Conservation (phyloP, 2,113 vertebrate species). For the Paradoxurus hermaphroditus region DNA sequence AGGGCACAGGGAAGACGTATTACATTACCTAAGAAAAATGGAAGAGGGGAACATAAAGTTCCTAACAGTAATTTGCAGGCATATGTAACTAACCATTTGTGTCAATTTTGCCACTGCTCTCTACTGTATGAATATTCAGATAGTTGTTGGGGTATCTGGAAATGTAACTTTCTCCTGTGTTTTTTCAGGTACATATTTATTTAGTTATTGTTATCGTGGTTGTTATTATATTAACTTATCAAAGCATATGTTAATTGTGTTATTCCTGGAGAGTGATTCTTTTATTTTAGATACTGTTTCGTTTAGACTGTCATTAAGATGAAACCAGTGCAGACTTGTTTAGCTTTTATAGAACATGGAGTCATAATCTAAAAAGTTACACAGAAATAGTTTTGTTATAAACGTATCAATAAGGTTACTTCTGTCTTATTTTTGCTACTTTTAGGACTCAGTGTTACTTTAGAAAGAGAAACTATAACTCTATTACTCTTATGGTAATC, state of each 20-base stretch:
- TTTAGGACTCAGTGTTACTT: constrained; percentile 48
- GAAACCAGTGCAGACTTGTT: constrained; percentile 21
- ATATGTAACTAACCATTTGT: constrained; percentile 15
- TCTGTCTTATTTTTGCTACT: constrained; percentile 18
- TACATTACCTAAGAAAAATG: constrained; percentile 50
- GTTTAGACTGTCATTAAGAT: neutral
- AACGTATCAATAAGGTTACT: constrained; percentile 4
- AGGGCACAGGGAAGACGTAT: neutral
- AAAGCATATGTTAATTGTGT: constrained; percentile 25
- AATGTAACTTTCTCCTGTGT: neutral
- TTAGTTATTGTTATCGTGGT: constrained; percentile 28
- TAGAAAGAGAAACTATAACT: constrained; percentile 29
- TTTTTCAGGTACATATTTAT: constrained; percentile 37
- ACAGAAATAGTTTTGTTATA: constrained; percentile 53
- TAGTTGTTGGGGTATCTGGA: neutral
- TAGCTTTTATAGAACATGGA: constrained; percentile 31
- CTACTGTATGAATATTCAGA: neutral
- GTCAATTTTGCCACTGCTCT: neutral
- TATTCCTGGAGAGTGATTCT: constrained; percentile 34
- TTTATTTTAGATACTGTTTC: constrained; percentile 3
- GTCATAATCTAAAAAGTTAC: constrained; percentile 37
- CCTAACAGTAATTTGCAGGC: neutral
- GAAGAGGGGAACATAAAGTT: constrained; percentile 34
- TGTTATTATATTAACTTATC: neutral
- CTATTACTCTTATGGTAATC: neutral